Conservation (phyloP, 2,888 invertebrate species). For the Drosophila nr. medialis region DNA sequence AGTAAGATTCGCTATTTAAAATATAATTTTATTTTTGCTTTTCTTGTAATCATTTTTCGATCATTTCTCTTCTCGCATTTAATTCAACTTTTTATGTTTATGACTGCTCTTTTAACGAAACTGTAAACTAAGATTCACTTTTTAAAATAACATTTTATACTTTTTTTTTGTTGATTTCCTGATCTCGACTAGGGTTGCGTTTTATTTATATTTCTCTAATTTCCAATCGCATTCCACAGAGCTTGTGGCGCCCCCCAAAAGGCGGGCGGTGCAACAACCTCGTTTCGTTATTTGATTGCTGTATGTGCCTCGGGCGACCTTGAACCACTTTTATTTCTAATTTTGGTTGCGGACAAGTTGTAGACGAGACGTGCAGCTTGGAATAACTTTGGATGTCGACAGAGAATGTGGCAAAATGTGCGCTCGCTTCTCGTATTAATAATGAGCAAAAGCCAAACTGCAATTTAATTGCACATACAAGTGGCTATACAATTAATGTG, state of each 20-base stretch:
- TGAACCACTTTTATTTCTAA: slow-evolving; percentile 78
- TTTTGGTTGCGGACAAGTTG: slow-evolving; percentile 35
- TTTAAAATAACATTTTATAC: too few relatives aligned
- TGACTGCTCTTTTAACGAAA: not conserved
- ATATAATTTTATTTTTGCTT: not conserved
- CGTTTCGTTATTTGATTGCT: slow-evolving; percentile 54
- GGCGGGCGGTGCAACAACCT: slow-evolving; percentile 74
- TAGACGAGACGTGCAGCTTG: slow-evolving; percentile 18
- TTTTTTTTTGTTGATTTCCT: not conserved
- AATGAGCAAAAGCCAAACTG: slow-evolving; percentile 56
- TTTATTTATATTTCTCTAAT: not conserved
- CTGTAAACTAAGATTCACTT: not conserved
- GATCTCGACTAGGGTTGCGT: not conserved
- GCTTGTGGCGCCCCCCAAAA: slow-evolving; percentile 6
- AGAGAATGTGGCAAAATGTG: slow-evolving; percentile 13
- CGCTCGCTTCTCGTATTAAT: slow-evolving; percentile 46
- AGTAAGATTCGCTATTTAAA: not conserved
- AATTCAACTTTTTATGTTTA: not conserved
- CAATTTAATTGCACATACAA: slow-evolving; percentile 64
- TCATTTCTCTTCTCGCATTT: not conserved
- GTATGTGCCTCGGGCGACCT: slow-evolving; percentile 58
- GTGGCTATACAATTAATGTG: slow-evolving; percentile 19
- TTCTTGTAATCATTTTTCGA: not conserved
- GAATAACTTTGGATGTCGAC: slow-evolving; percentile 25
- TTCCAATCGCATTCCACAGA: slow-evolving; percentile 8